Evolutionary conservation across 2,888 invertebrate genomes (phyloP), one percentile per base, ranked within the genome.

Genomic region (Lacanobia wlatinum): DNA sequence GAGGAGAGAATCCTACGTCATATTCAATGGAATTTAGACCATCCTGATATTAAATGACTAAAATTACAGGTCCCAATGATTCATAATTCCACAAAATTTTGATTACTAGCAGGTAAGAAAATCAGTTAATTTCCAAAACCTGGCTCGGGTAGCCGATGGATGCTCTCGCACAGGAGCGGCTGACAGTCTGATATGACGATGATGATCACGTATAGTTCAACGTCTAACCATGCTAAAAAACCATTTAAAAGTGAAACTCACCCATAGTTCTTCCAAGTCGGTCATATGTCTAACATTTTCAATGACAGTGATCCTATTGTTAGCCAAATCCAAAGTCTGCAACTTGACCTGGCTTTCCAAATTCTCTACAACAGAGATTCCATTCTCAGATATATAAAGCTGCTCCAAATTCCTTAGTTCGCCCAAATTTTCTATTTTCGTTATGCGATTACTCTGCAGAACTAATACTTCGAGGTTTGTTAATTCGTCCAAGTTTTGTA

Each of bases 181-280:
- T n/a, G n/a, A n/a, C n/a, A n/a, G n/a, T n/a, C n/a, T n/a, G n/a
- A n/a, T n/a, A n/a, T n/a, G n/a, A n/a, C n/a, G n/a, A n/a, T n/a
- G n/a, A n/a, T n/a, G n/a, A n/a, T n/a, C n/a, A n/a, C n/a, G n/a
- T n/a, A n/a, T n/a, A n/a, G n/a, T 28, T 34, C 34, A 34, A 34
- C 6, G 34, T 34, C 34, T 34, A 3, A 34, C 28, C 28, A 3
- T 28, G 28, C 34, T 34, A 3, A 34, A 34, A n/a, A 34, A 34
- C 6, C 4, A 34, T 34, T 56, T 14, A n/a, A 34, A n/a, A 48
- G 18, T 3, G 0, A 18, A 46, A 71, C 96, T 96, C 94, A 99
- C 99, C 99, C 99, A 99, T 88, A 99, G 97, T 93, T 99, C 99
- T 89, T 98, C 98, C 80, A 99, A 96, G n/a, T 97, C 95, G 2